These are phyloP conservation scores for Hyperoplus lanceolatus DNA, from an alignment of 2,797 vertebrate genomes.

Conservation along the genomic window DNA sequence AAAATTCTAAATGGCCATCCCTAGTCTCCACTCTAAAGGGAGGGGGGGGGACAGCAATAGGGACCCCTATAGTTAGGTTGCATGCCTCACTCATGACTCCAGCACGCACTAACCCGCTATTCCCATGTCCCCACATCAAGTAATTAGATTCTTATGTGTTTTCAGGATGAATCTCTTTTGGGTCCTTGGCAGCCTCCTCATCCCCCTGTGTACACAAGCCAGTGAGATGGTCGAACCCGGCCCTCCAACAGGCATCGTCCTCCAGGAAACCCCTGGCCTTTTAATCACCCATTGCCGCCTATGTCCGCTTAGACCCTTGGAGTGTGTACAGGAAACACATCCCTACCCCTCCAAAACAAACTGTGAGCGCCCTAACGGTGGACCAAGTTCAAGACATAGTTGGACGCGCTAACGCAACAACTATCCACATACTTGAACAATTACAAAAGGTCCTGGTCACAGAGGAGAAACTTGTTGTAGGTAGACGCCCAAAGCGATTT, in stretches of 20 bases:
- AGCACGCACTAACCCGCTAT: no score
- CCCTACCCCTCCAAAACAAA: not conserved
- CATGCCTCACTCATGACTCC: no score
- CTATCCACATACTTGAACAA: not conserved
- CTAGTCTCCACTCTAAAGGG: no score
- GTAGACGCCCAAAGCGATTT: not conserved
- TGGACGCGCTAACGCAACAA: not conserved
- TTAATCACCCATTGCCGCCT: not conserved
- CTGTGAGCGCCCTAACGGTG: not conserved
- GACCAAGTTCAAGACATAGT: not conserved
- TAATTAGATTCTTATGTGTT: not conserved
- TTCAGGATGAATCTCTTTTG: not conserved
- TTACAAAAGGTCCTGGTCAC: not conserved
- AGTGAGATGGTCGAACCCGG: not conserved
- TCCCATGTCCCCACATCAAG: not conserved
- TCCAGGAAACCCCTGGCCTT: not conserved
- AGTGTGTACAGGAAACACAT: not conserved
- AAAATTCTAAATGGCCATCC: no score
- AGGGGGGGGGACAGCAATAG: no score
- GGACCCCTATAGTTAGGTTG: no score
- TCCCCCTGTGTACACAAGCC: fast-evolving
- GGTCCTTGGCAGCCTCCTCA: not conserved
- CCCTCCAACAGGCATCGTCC: not conserved
- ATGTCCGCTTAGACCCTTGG: not conserved
- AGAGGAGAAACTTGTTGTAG: not conserved